Base-by-base conservation (phyloP, 2,888 invertebrate genomes). In the Napeogenes inachia region DNA sequence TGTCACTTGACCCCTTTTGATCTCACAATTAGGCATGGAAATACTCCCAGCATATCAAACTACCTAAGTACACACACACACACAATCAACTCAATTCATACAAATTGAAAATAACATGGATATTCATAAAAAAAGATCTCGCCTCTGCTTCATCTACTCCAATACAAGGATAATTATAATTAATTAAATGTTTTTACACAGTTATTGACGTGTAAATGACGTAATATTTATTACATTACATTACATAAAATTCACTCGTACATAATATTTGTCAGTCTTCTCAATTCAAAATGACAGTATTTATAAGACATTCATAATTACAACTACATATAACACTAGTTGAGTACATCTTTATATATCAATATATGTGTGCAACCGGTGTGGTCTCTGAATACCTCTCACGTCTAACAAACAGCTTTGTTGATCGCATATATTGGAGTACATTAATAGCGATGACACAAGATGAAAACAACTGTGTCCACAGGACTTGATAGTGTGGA, bases 1-100 rank as follows among this genome's bases (percentile, higher is more conserved):
- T 86, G 84, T 85, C 89, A 90, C 84, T 90, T 90, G 88, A 90
- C 89, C 90, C 89, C 90, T 85, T 89, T 90, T 90, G 90, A 90
- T 89, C 90, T 78, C 78, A 85, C 90, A 89, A 90, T 90, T 89
- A 89, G 85, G 84, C 85, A 81, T 82, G 80, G 80, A 81, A 79
- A 86, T 85, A 85, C 84, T 79, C 78, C 75, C 78, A 64, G 59
- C 62, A 60, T 60, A 57, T 59, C 57, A 64, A 60, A 59, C 61
- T 66, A 65, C 65, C 56, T 57, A 46, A 47, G 47, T 13, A 47
- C 47, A 8, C 6, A 47, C 35, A 35, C 3, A 47, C 47, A 8
- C 6, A 47, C 35, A 35, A 13, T 47, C 13, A 47, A 47, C 47
- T 47, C 13, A 47, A 47, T 47, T 63, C 63, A 58, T 60, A 45